Evolutionary conservation across 2,797 vertebrate genomes (phyloP).

Genomic region (Acanthornis magna): DNA sequence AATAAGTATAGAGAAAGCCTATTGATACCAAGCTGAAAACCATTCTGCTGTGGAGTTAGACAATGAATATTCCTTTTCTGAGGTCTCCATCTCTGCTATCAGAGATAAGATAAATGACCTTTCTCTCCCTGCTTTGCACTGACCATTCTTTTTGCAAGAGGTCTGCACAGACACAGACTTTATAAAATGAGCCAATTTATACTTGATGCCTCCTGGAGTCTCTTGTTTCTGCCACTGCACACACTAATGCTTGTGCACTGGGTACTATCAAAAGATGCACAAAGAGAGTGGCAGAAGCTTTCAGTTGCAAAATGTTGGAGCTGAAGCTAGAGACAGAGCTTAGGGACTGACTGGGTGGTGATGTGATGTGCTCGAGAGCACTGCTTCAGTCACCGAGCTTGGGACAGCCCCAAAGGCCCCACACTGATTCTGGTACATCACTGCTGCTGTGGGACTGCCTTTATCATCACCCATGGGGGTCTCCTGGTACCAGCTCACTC

Average conservation of each 20-base stretch:
- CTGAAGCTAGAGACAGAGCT: neutral
- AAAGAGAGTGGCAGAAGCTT: neutral
- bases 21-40: neutral
- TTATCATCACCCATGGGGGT: fast-evolving
- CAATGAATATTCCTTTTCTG: neutral
- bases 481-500: neutral
- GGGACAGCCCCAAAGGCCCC: neutral
- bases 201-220: neutral
- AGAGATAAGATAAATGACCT: neutral
- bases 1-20: neutral
- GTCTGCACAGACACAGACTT: neutral
- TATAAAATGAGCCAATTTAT: neutral
- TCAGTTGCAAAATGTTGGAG: neutral
- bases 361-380: neutral
- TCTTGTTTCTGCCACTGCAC: neutral
- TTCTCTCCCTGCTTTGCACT: neutral
- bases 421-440: neutral
- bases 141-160: neutral
- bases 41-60: neutral
- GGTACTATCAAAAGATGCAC: neutral
- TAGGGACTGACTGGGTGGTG: neutral
- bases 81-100: neutral
- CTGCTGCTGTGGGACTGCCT: neutral
- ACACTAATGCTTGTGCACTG: neutral
- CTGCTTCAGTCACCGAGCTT: neutral